Percentiles rank a stretch among this genome's conserved stretches.
Evolutionary conservation across 2,113 vertebrate species (phyloP).

Genomic region (Pantherophis guttatus): DNA sequence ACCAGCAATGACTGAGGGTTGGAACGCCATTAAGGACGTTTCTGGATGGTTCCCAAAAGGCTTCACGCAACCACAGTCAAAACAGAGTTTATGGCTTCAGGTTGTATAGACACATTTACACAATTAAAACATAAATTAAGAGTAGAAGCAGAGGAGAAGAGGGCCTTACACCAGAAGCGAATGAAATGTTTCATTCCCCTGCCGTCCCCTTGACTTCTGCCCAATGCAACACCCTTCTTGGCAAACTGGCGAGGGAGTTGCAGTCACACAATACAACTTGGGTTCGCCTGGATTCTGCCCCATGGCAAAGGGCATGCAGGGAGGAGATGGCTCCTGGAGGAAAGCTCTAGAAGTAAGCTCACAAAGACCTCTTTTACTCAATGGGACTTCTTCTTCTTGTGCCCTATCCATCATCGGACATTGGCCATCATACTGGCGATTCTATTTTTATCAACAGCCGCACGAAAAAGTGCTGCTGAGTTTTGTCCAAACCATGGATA

Average conservation of each 20-base stretch:
- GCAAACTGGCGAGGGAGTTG: conserved; percentile 46
- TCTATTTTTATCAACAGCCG: too few relatives aligned
- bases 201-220: conserved; percentile 10
- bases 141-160: neutral
- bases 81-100: conserved; percentile 63
- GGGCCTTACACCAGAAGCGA: conserved; percentile 51
- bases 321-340: neutral
- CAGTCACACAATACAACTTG: neutral
- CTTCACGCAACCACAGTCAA: conserved; percentile 65
- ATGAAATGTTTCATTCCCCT: conserved; percentile 54
- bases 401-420: too few relatives aligned
- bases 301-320: neutral
- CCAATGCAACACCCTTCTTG: conserved; percentile 48
- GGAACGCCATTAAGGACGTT: conserved; percentile 33
- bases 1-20: conserved; percentile 34
- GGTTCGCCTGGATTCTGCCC: neutral
- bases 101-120: conserved; percentile 64
- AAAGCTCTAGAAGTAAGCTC: neutral
- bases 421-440: too few relatives aligned
- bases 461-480: too few relatives aligned
- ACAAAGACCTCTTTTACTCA: neutral
- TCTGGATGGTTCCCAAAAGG: conserved; percentile 62
- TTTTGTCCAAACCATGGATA: too few relatives aligned
- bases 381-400: neutral
- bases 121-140: conserved; percentile 34